A percentile compares a stretch with the other conserved stretches of the same genome.
phyloP scores from a whole-genome alignment of 2,888 invertebrate species.

The Arge pagana region DNA sequence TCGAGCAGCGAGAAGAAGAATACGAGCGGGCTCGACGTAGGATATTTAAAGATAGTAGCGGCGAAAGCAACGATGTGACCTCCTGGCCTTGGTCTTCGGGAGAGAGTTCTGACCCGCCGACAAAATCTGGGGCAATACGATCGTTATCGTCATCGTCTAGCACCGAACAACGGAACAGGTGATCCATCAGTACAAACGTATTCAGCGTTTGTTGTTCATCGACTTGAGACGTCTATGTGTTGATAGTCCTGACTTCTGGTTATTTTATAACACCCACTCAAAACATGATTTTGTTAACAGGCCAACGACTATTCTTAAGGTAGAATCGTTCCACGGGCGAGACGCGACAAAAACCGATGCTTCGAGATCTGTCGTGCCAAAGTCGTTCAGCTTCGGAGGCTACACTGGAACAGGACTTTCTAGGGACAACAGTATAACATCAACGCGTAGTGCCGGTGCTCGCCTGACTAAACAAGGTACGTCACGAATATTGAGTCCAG shows the following conservation, averaged over 20 bases:
- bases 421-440: slow-evolving; percentile 69
- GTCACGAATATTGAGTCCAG: too few relatives aligned
- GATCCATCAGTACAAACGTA: too few relatives aligned
- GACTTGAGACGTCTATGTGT: too few relatives aligned
- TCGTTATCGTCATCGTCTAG: too few relatives aligned
- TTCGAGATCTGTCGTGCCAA: slow-evolving; percentile 67
- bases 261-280: too few relatives aligned
- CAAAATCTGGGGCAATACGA: slow-evolving; percentile 49
- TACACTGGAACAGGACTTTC: slow-evolving; percentile 66
- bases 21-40: slow-evolving; percentile 84
- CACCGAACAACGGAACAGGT: too few relatives aligned
- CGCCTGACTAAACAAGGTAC: slow-evolving; percentile 82
- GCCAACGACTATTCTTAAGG: slow-evolving; percentile 57
- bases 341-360: slow-evolving; percentile 58
- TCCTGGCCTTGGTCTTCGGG: slow-evolving; percentile 56
- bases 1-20: slow-evolving; percentile 90
- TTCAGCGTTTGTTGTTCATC: too few relatives aligned
- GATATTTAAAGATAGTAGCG: slow-evolving; percentile 72
- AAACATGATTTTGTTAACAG: too few relatives aligned
- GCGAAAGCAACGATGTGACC: slow-evolving; percentile 48
- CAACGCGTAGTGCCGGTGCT: slow-evolving; percentile 67
- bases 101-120: slow-evolving; percentile 51
- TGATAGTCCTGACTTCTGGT: too few relatives aligned
- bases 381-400: slow-evolving; percentile 89
- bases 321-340: slow-evolving; percentile 61